Evolutionary conservation across 2,888 invertebrate species (phyloP).

Genomic region (Pandemis cinnamomeana): DNA sequence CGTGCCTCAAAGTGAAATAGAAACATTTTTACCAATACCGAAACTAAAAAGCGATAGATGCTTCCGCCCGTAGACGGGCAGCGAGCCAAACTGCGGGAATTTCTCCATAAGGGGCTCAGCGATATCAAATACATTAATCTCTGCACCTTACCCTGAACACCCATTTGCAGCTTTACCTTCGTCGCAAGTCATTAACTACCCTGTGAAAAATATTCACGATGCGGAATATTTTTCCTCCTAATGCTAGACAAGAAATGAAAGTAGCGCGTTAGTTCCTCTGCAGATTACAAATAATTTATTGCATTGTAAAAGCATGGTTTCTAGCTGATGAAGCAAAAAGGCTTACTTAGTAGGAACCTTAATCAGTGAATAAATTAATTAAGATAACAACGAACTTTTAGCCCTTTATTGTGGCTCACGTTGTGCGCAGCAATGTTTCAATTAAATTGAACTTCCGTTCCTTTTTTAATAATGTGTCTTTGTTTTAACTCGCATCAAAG

Average conservation of each 20-base stretch:
- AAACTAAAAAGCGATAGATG: conserved; percentile 38
- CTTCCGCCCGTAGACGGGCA: conserved; percentile 39
- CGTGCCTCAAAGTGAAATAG: conserved; percentile 16
- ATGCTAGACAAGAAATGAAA: background rate
- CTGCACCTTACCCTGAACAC: conserved; percentile 34
- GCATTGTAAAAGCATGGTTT: conserved; percentile 1
- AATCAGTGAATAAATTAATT: background rate
- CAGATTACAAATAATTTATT: background rate
- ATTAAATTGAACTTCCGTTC: conserved; percentile 1
- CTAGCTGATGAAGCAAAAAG: background rate
- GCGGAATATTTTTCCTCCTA: background rate
- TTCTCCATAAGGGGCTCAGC: conserved; percentile 20
- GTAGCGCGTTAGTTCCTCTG: background rate
- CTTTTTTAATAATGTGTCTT: background rate
- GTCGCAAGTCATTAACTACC: conserved; percentile 32
- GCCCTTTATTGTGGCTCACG: conserved; percentile 8
- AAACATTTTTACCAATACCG: conserved; percentile 38
- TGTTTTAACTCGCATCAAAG: background rate
- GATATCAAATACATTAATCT: conserved; percentile 41
- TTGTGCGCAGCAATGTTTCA: conserved; percentile 9
- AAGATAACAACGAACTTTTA: background rate
- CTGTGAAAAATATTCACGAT: conserved; percentile 19
- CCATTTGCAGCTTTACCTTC: conserved; percentile 34
- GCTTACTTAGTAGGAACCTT: background rate
- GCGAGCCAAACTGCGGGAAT: conserved; percentile 36